Conservation (phyloP, 2,888 invertebrate species). For the Taenaris catops region DNA sequence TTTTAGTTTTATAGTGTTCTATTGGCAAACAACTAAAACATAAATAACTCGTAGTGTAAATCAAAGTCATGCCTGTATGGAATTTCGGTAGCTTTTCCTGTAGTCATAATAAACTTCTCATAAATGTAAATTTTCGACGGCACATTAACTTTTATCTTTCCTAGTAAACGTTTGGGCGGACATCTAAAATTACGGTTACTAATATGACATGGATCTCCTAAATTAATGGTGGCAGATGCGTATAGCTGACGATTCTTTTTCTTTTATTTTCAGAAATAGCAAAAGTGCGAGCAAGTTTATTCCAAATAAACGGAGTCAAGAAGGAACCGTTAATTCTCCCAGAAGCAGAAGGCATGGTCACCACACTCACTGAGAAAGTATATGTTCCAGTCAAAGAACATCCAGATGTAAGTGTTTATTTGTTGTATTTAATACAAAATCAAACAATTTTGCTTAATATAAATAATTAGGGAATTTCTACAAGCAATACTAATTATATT, state of each 20-base stretch:
- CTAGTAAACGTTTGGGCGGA: conserved; percentile 45
- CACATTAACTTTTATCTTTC: conserved; percentile 50
- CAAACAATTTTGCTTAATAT: too few species aligned
- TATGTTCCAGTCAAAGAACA: conserved; percentile 99
- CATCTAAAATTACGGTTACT: conserved; percentile 44
- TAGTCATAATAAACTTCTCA: conserved; percentile 24
- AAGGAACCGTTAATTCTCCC: conserved; percentile 95
- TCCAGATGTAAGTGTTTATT: conserved; percentile 94
- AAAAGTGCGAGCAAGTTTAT: conserved; percentile 97
- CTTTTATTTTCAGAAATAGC: conserved; percentile 93
- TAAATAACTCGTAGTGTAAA: conserved; percentile 5
- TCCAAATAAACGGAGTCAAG: conserved; percentile 98
- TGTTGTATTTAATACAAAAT: conserved; percentile 3
- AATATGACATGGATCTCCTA: conserved; percentile 45
- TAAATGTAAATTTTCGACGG: conserved; percentile 34
- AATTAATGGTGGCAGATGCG: conserved; percentile 47
- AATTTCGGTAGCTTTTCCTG: conserved; percentile 22
- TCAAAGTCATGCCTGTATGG: conserved; percentile 7
- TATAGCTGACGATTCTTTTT: conserved; percentile 28
- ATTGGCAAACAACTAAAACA: conserved; percentile 6
- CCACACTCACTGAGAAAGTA: conserved; percentile 98
- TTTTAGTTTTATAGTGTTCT: not conserved
- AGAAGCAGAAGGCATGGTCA: conserved; percentile 93
- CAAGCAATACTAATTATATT: too few species aligned
- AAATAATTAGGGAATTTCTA: too few species aligned